Percentiles rank a stretch among this genome's conserved stretches.
phyloP scores from a whole-genome alignment of 2,797 vertebrate genomes.

The Cossypha niveicapilla region DNA sequence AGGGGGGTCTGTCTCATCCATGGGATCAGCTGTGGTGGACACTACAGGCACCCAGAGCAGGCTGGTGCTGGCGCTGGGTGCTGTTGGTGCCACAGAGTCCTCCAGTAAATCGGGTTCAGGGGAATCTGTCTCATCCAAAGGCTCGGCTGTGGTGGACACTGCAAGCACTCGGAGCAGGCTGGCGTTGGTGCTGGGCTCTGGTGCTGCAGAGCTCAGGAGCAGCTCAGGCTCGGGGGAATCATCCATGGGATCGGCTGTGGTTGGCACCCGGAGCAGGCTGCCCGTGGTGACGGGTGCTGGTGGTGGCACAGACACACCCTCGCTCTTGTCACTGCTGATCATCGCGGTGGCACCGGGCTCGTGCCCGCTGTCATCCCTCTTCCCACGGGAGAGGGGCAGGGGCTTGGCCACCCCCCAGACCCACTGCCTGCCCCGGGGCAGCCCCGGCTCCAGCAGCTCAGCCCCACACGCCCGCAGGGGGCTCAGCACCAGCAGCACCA shows the following conservation, averaged over 20 bases:
- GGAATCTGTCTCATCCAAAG: not conserved
- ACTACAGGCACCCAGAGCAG: accelerated
- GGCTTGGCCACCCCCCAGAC: not conserved
- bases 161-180: accelerated
- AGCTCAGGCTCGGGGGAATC: not conserved
- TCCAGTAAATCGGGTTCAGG: accelerated
- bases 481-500: not conserved
- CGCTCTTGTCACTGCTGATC: accelerated
- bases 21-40: not conserved
- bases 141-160: accelerated
- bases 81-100: not conserved
- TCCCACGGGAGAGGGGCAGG: not conserved
- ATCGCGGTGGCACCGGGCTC: accelerated
- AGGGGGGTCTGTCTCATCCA: not conserved
- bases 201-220: not conserved
- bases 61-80: accelerated
- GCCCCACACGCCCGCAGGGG: accelerated
- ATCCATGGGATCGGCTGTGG: accelerated
- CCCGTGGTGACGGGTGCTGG: accelerated
- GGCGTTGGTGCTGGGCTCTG: accelerated
- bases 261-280: not conserved
- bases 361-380: not conserved
- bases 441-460: not conserved
- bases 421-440: not conserved
- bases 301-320: accelerated